phyloP scores from a whole-genome alignment of 2,797 vertebrate genomes.

The Cetoscarus ocellatus region DNA sequence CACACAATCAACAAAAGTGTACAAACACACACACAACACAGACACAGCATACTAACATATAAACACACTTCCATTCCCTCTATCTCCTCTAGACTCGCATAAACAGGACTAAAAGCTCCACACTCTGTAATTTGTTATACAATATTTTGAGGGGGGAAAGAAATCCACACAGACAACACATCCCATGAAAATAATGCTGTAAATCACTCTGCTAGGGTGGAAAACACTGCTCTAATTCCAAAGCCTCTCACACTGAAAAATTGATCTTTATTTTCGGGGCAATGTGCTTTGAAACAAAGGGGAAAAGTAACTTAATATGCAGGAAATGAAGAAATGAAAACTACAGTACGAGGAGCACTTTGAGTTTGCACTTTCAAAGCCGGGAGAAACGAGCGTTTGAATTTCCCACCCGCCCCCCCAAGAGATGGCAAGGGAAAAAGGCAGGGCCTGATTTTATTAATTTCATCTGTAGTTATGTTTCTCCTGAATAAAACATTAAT shows the following conservation, averaged over 20 bases:
- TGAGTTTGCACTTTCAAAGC: conserved; percentile 84
- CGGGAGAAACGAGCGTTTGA: conserved; percentile 82
- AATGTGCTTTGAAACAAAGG: conserved; percentile 82
- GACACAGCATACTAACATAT: conserved; percentile 43
- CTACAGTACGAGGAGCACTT: conserved; percentile 81
- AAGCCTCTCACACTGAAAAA: conserved; percentile 79
- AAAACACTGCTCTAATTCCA: conserved; percentile 80
- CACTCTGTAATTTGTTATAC: conserved; percentile 63
- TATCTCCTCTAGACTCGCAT: conserved; percentile 41
- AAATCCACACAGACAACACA: conserved; percentile 39
- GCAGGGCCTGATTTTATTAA: conserved; percentile 86
- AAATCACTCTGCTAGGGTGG: conserved; percentile 69
- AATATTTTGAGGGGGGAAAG: conserved; percentile 37
- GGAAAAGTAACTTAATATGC: conserved; percentile 82
- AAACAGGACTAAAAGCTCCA: conserved; percentile 67
- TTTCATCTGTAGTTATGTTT: conserved; percentile 86
- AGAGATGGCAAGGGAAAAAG: conserved; percentile 80
- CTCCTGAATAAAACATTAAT: conserved; percentile 87
- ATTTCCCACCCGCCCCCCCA: conserved; percentile 78
- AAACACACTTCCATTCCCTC: conserved; percentile 46
- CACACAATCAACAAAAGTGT: conserved; percentile 62
- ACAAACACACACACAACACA: too few relatives aligned
- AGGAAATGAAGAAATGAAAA: conserved; percentile 85
- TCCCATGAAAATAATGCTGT: conserved; percentile 66
- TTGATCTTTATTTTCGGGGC: conserved; percentile 81